Evolutionary conservation across 2,888 invertebrate genomes (phyloP), one percentile per base, ranked within the genome.

Genomic region (Amorpha juglandis): DNA sequence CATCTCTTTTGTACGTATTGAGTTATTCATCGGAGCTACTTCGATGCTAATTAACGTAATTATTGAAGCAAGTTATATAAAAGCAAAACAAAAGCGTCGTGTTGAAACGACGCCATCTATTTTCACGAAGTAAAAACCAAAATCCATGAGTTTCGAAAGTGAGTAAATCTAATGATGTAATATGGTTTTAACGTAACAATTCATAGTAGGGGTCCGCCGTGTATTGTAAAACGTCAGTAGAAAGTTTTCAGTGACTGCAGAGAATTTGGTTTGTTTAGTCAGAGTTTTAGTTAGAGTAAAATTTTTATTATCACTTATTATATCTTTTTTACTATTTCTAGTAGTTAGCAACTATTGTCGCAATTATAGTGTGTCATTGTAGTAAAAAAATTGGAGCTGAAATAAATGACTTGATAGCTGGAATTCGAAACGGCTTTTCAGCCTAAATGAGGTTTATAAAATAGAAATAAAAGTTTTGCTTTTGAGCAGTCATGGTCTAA

Each of bases 111-210:
- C 8, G 11, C 58, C 16, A 38, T 58, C 19, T 58, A 12, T 58
- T 58, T 58, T 12, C 21, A 58, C 9, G 38, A 58, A 19, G 33
- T 52, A 14, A 27, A 33, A 52, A 52, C 12, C 3, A 19, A 12
- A 58, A 19, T 42, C 42, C 58, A 42, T 42, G 19, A 16, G 19
- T 42, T 58, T 58, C 58, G 58, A 58, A 58, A 58, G 58, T 58
- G 42, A 58, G 19, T 58, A 53, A 53, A 9, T 42, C 38, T 6
- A 27, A 27, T 58, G 58, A 58, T 19, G 42, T 58, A 58, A 58
- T 38, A 50, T 19, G 19, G 48, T 35, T 11, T n/a, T 55, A 58
- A 12, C 6, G 38, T 12, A 38, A 19, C 9, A 19, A 42, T 19
- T 58, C 55, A 38, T 58, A 42, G 58, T 42, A 58, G 58, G 42